These are phyloP conservation scores for Psylliodes chrysocephalus DNA, from an alignment of 2,888 invertebrate genomes.

Conservation along the genomic window DNA sequence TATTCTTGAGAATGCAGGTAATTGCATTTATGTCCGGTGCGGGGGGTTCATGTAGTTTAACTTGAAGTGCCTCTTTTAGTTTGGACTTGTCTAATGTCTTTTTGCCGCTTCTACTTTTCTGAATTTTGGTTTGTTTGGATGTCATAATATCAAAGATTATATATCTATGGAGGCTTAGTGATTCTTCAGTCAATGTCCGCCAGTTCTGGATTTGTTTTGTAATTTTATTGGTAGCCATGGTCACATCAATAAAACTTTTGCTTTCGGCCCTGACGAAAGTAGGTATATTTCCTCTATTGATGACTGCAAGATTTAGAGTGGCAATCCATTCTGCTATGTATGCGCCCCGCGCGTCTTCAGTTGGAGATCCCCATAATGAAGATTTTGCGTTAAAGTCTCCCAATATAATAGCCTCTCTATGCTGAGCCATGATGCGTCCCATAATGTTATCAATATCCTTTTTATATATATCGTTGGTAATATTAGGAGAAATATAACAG, in stretches of 20 bases:
- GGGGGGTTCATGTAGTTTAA: neutral
- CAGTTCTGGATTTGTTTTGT: constrained; percentile 4
- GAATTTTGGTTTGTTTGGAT: neutral
- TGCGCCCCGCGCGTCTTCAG: too few relatives aligned
- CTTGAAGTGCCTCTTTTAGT: neutral
- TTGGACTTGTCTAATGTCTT: neutral
- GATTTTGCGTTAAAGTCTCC: too few relatives aligned
- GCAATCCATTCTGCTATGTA: too few relatives aligned
- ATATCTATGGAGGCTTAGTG: constrained; percentile 7
- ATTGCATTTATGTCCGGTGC: neutral
- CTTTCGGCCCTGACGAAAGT: constrained; percentile 19
- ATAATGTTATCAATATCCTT: too few relatives aligned
- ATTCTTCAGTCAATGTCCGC: neutral
- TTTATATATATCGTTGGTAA: too few relatives aligned
- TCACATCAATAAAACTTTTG: constrained; percentile 8
- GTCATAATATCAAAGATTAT: constrained; percentile 2
- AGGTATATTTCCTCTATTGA: too few relatives aligned
- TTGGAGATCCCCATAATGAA: too few relatives aligned
- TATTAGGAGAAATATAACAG: too few relatives aligned
- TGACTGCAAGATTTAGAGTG: too few relatives aligned
- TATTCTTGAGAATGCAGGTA: neutral
- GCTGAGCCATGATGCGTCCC: too few relatives aligned
- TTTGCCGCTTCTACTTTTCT: neutral
- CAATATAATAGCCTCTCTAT: too few relatives aligned
- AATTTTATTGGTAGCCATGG: constrained; percentile 1